A percentile compares a stretch with the other conserved stretches of the same genome.
These are phyloP conservation scores for Peromyscus californicus DNA, from an alignment of 2,113 vertebrate species.

Conservation along the genomic window DNA sequence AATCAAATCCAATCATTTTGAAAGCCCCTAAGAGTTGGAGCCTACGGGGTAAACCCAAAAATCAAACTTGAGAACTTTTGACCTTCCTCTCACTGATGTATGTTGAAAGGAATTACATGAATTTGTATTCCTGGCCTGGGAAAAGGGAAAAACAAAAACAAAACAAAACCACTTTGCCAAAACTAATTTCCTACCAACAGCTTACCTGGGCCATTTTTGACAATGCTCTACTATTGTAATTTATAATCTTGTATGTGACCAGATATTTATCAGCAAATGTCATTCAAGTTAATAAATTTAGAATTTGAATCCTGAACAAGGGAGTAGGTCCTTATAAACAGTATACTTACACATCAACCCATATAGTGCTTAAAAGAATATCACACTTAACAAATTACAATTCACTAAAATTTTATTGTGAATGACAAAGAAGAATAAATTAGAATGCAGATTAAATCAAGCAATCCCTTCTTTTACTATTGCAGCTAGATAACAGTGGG, in stretches of 20 bases:
- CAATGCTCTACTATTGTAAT: conserved; percentile 38
- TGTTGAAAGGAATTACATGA: conserved; percentile 71
- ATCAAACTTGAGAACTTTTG: conserved; percentile 77
- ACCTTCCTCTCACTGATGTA: conserved; percentile 70
- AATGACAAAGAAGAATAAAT: conserved; percentile 35
- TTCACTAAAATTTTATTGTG: conserved; percentile 6
- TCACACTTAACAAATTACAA: background rate
- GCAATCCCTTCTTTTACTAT: background rate
- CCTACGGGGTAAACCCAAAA: conserved; percentile 73
- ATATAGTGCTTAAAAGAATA: conserved; percentile 3
- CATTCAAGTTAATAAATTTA: conserved; percentile 37
- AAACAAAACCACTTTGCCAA: conserved; percentile 9
- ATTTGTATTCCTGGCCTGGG: conserved; percentile 66
- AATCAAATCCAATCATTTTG: conserved; percentile 75
- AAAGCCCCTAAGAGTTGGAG: conserved; percentile 69
- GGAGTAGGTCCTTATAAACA: background rate
- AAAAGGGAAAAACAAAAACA: background rate
- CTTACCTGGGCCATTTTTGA: conserved; percentile 53
- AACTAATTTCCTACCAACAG: conserved; percentile 64
- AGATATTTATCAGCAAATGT: conserved; percentile 60
- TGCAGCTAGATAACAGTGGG: background rate
- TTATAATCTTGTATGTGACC: conserved; percentile 56
- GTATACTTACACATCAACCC: background rate
- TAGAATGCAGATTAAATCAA: conserved; percentile 25
- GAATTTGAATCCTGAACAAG: conserved; percentile 49